A percentile compares a stretch with the other conserved stretches of the same genome.
Evolutionary conservation across 1,140 invertebrate genomes (phyloP).

Genomic region (Drosophila bipectinata): DNA sequence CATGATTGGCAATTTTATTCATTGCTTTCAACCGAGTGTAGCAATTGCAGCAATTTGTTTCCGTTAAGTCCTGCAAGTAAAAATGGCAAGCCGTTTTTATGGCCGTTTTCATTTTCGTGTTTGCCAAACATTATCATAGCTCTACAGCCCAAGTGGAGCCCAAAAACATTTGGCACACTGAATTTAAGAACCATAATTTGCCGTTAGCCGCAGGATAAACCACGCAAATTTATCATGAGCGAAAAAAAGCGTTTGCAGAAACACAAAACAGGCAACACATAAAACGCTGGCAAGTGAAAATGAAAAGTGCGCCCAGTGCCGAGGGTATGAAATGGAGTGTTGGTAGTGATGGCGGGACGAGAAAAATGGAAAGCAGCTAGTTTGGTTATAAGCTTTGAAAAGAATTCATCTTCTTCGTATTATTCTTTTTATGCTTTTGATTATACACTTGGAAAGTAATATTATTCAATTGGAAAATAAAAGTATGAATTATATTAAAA

Average conservation of each 20-base stretch:
- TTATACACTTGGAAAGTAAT: too few species aligned
- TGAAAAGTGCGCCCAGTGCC: conserved; percentile 55
- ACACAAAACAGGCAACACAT: conserved; percentile 49
- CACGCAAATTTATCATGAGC: conserved; percentile 78
- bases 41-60: conserved; percentile 72
- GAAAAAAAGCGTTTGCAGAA: conserved; percentile 44
- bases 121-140: conserved; percentile 69
- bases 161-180: conserved; percentile 52
- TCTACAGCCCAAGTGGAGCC: conserved; percentile 6
- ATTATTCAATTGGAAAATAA: too few species aligned
- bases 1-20: conserved; percentile 6
- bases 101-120: conserved; percentile 73
- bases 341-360: conserved; percentile 27
- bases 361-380: conserved; percentile 1
- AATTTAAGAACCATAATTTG: conserved; percentile 81
- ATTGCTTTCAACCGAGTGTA: conserved; percentile 6
- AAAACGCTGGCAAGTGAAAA: conserved; percentile 73
- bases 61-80: conserved; percentile 48
- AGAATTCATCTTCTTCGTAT: background rate
- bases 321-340: conserved; percentile 1
- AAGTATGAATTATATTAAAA: background rate
- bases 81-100: conserved; percentile 55
- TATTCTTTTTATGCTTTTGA: background rate
- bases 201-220: conserved; percentile 71
- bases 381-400: background rate